Evolutionary conservation across 1,140 invertebrate species (phyloP).

Genomic region (Drosophila yakuba): DNA sequence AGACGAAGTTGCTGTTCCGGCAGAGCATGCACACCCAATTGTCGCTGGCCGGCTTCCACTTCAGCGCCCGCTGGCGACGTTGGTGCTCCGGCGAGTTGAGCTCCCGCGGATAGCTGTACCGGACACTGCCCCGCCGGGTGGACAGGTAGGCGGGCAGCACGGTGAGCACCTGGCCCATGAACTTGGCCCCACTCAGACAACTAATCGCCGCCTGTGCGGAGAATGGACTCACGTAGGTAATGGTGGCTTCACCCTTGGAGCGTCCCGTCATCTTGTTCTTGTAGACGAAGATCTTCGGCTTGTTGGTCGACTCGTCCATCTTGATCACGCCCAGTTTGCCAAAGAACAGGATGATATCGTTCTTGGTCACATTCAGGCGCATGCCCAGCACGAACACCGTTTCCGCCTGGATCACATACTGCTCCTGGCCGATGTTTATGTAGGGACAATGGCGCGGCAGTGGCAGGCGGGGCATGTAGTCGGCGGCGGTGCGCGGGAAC

Average conservation of each 20-base stretch:
- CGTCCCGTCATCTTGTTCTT: constrained; percentile 66
- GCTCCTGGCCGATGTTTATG: constrained; percentile 47
- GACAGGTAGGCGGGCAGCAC: constrained; percentile 67
- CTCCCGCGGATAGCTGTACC: constrained; percentile 55
- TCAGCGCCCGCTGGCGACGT: constrained; percentile 45
- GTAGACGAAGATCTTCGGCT: constrained; percentile 70
- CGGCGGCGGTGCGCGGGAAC: constrained; percentile 7
- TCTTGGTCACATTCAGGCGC: constrained; percentile 63
- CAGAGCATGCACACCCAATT: constrained; percentile 63
- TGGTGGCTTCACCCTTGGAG: constrained; percentile 68
- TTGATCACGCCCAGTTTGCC: constrained; percentile 54
- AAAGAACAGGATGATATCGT: constrained; percentile 62
- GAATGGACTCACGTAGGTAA: constrained; percentile 54
- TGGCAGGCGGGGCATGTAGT: not conserved
- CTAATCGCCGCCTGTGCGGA: constrained; percentile 57
- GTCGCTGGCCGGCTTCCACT: constrained; percentile 67
- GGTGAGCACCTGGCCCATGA: constrained; percentile 49
- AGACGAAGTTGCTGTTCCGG: constrained; percentile 69
- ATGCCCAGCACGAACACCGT: constrained; percentile 69
- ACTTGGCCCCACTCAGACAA: constrained; percentile 44
- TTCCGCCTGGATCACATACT: constrained; percentile 47
- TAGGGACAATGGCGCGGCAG: constrained; percentile 3
- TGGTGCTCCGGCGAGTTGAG: constrained; percentile 11
- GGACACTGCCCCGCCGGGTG: constrained; percentile 43
- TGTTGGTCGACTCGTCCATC: constrained; percentile 40